Base-by-base conservation (phyloP, 2,888 invertebrate genomes). In the Gortyna flavago region DNA sequence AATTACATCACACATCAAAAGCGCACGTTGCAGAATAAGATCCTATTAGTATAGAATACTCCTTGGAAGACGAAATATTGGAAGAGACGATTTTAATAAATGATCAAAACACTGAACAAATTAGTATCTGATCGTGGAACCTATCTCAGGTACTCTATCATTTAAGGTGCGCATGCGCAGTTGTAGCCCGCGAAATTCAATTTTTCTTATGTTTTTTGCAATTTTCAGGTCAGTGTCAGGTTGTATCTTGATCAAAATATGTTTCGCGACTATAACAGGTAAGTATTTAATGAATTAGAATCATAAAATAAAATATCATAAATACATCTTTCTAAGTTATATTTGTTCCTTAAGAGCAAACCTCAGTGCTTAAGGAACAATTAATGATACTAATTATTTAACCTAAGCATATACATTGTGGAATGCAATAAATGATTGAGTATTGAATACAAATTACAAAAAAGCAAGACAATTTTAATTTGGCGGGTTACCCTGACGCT, bases 1-100 rank as follows among this genome's bases (percentile, higher is more conserved):
- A 93, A 91, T 92, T 90, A 92, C 92, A 94, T 93, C 94, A 95
- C 94, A 92, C 92, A 90, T 93, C 82, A 90, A 91, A 92, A 93
- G 90, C 91, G 88, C 89, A 91, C 88, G 84, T 85, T 83, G 81
- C 75, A 79, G 79, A 62, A 75, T 78, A 81, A 44, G 29, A 54
- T 73, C 65, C 62, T 67, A 70, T 66, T 76, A 76, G 25, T 74
- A 77, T 69, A 79, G 41, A 73, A 75, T 62, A 79, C 66, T 66
- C 64, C 82, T 81, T 89, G 91, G 90, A 91, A 92, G 90, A 90
- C 89, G 68, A 78, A 81, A 88, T 77, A 69, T 72, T 84, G 77
- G 75, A 85, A 80, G 74, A 67, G 44, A 62, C 21, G 21, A 59
- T 64, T 57, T 75, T 61, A 21, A 41, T 62, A 72, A 21, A 51